Base-by-base conservation (phyloP, 2,888 invertebrate genomes). In the Punctoribates punctum region DNA sequence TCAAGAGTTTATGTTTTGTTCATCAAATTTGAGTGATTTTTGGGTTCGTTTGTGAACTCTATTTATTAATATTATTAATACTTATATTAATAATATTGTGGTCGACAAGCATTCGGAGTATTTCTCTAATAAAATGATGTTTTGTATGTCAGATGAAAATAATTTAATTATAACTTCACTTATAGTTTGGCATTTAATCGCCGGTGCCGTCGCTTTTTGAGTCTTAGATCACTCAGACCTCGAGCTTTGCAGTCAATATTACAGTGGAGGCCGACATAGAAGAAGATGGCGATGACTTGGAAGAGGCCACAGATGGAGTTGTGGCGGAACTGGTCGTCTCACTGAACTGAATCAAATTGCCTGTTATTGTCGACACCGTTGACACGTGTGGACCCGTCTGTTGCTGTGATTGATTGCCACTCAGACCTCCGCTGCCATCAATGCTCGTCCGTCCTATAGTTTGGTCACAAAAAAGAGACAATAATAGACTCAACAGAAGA, bases 271-370 rank as follows among this genome's bases (percentile, higher is more conserved):
- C 65, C 17, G 65, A 65, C 4, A 65, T 2, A 4, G 65, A 65
- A 20, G 65, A 65, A 5, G 57, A 8, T 5, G 65, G 65, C 29
- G 65, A 65, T 3, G 65, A 65, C 34, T 65, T 65, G 29, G 65
- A 65, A 29, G 65, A 65, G 17, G 65, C 34, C 20, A 29, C 29
- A 5, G 65, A 65, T 2, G 65, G 65, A 17, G 65, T 65, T 20
- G 65, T 65, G 20, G 65, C 65, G 1, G 65, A 5, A 65, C 29
- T 34, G 8, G 4, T n/a, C 34, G 65, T 65, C 25, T 65, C 65
- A 65, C 17, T 65, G 34, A 65, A 65, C 34, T 65, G 27, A 29
- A 65, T 65, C 15, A 65, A 29, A 65, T 65, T 65, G 65, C 65
- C 65, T 6, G 65, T 29, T 29, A 65, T 65, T 29, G 65, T 65